Conservation (phyloP, 2,888 invertebrate genomes). For the Tetanocera ferruginea region DNA sequence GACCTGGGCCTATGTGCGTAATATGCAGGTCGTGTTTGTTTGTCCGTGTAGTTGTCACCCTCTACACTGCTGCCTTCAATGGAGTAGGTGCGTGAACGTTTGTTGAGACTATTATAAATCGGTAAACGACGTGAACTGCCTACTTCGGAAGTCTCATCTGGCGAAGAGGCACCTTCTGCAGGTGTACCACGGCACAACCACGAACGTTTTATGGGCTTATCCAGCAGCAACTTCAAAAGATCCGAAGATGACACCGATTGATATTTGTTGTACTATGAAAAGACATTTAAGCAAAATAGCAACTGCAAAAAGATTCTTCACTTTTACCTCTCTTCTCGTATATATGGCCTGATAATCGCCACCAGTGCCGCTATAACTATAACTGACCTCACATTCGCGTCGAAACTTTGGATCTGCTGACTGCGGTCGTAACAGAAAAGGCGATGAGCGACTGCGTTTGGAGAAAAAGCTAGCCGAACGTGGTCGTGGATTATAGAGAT, state of each 20-base stretch:
- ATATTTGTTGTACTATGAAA: conserved; percentile 50
- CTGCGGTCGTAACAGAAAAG: conserved; percentile 63
- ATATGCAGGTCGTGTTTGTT: neutral
- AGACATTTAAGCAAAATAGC: neutral
- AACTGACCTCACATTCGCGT: conserved; percentile 50
- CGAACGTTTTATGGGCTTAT: conserved; percentile 71
- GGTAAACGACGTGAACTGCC: conserved; percentile 50
- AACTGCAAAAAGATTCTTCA: neutral
- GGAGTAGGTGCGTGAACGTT: conserved; percentile 44
- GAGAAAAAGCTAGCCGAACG: conserved; percentile 66
- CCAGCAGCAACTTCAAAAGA: conserved; percentile 65
- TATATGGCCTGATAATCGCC: conserved; percentile 39
- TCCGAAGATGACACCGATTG: conserved; percentile 65
- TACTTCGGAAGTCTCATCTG: conserved; percentile 60
- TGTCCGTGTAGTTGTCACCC: conserved; percentile 46
- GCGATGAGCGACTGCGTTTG: conserved; percentile 61
- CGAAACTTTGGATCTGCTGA: conserved; percentile 68
- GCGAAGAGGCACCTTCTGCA: conserved; percentile 54
- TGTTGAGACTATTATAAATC: conserved; percentile 49
- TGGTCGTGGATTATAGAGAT: conserved; percentile 58
- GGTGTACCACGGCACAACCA: conserved; percentile 67
- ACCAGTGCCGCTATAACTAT: conserved; percentile 44
- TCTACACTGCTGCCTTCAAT: conserved; percentile 55
- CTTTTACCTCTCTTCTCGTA: conserved; percentile 49
- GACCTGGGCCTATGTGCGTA: neutral